Percentiles rank a stretch among this genome's conserved stretches.
These are phyloP conservation scores for Caenorhabditis wallacei DNA, from an alignment of 2,888 invertebrate species.

Conservation along the genomic window DNA sequence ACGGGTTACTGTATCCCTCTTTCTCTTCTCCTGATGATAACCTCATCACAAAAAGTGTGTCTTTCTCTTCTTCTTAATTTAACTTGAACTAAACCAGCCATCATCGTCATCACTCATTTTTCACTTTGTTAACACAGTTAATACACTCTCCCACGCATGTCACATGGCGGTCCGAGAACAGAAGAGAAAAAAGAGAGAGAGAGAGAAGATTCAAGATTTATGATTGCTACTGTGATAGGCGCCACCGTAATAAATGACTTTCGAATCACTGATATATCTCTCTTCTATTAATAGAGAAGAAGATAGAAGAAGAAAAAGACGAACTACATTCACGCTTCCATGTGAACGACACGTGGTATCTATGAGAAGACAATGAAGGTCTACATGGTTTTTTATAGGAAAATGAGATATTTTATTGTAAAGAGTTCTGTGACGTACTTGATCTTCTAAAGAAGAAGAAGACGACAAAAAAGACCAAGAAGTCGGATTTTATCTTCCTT, in stretches of 20 bases:
- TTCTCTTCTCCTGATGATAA: not conserved
- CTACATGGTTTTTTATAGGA: constrained; percentile 26
- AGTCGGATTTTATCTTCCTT: constrained; percentile 30
- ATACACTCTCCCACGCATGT: constrained; percentile 46
- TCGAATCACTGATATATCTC: constrained; percentile 32
- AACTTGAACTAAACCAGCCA: constrained; percentile 27
- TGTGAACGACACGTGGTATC: constrained; percentile 49
- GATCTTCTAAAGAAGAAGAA: constrained; percentile 39
- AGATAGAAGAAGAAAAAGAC: not conserved
- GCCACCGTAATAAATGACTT: constrained; percentile 41
- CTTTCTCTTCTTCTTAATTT: constrained; percentile 9
- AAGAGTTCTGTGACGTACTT: constrained; percentile 51
- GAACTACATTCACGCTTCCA: constrained; percentile 30
- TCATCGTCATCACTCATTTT: constrained; percentile 6
- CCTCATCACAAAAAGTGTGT: constrained; percentile 36
- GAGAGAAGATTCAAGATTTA: constrained; percentile 38
- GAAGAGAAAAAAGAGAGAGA: constrained; percentile 1
- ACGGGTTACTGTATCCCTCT: constrained; percentile 10
- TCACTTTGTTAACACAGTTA: constrained; percentile 28
- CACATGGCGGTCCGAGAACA: constrained; percentile 55
- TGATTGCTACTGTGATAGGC: constrained; percentile 40
- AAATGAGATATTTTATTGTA: constrained; percentile 2
- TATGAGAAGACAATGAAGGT: constrained; percentile 17
- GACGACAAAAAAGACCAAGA: not conserved
- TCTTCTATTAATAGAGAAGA: constrained; percentile 54